A percentile compares a stretch with the other conserved stretches of the same genome.
Conservation (phyloP, 2,113 vertebrate species). For the Rattus rattus region DNA sequence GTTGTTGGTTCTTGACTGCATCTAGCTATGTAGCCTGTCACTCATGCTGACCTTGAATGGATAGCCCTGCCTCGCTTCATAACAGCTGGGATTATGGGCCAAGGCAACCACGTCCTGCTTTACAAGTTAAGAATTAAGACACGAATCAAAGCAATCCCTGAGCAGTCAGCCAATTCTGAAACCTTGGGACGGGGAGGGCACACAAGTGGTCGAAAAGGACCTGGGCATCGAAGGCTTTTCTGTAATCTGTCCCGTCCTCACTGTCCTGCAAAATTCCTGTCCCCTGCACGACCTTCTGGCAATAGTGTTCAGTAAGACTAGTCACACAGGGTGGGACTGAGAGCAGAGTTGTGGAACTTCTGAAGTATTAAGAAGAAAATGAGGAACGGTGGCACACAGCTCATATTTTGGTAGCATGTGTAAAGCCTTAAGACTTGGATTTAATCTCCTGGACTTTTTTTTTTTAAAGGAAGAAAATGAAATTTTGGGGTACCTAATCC, state of each 20-base stretch:
- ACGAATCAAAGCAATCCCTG: background rate
- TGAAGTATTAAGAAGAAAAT: background rate
- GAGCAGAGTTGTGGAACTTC: background rate
- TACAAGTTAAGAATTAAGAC: background rate
- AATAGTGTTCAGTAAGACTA: background rate
- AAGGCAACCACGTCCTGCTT: background rate
- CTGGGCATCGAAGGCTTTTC: background rate
- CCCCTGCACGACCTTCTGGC: background rate
- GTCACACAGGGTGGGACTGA: background rate
- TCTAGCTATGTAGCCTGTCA: background rate
- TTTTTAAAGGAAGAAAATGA: background rate
- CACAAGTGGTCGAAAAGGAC: background rate
- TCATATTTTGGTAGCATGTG: background rate
- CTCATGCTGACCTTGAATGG: background rate
- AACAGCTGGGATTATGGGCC: background rate
- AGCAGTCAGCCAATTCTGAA: background rate
- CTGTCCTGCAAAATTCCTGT: background rate
- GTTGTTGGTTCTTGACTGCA: background rate
- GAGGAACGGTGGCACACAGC: background rate
- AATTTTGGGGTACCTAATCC: background rate
- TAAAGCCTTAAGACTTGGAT: background rate
- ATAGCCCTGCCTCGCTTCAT: background rate
- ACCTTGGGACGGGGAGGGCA: background rate
- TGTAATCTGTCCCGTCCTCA: background rate
- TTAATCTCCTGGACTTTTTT: background rate